These are phyloP conservation scores for Anabas testudineus DNA, from an alignment of 2,797 vertebrate species.

Conservation along the genomic window DNA sequence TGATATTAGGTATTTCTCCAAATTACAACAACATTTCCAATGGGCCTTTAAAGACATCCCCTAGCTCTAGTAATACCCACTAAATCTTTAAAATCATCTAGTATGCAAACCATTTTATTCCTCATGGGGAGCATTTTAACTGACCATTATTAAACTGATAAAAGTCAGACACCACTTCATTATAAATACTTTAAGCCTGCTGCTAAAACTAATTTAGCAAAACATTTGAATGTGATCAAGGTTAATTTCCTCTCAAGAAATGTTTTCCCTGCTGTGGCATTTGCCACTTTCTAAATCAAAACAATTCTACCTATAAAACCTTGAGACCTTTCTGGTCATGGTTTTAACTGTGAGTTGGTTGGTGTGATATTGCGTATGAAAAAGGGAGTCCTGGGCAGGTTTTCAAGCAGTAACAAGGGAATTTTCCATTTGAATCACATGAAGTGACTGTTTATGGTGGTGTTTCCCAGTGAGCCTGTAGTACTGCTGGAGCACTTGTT, in stretches of 20 bases:
- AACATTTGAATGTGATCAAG: conserved; percentile 75
- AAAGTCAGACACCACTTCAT: conserved; percentile 65
- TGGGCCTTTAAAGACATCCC: conserved; percentile 10
- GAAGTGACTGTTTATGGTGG: conserved; percentile 78
- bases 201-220: conserved; percentile 76
- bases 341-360: conserved; percentile 66
- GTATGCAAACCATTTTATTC: conserved; percentile 44
- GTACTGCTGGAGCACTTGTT: conserved; percentile 72
- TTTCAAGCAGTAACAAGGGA: conserved; percentile 69
- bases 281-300: conserved; percentile 65
- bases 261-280: conserved; percentile 41
- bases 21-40: conserved; percentile 14
- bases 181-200: conserved; percentile 39
- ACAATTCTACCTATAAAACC: conserved; percentile 63
- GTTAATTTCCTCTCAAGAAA: conserved; percentile 64
- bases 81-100: conserved; percentile 42
- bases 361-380: conserved; percentile 62
- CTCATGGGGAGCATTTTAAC: conserved; percentile 47
- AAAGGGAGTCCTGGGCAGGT: conserved; percentile 72
- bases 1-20: conserved; percentile 11
- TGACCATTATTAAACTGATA: conserved; percentile 56
- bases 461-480: conserved; percentile 82
- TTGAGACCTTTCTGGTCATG: conserved; percentile 60
- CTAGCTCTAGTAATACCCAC: conserved; percentile 33
- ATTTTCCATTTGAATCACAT: conserved; percentile 79